These are phyloP conservation scores for Podarcis raffonei DNA, from an alignment of 2,113 vertebrate species.

Conservation along the genomic window DNA sequence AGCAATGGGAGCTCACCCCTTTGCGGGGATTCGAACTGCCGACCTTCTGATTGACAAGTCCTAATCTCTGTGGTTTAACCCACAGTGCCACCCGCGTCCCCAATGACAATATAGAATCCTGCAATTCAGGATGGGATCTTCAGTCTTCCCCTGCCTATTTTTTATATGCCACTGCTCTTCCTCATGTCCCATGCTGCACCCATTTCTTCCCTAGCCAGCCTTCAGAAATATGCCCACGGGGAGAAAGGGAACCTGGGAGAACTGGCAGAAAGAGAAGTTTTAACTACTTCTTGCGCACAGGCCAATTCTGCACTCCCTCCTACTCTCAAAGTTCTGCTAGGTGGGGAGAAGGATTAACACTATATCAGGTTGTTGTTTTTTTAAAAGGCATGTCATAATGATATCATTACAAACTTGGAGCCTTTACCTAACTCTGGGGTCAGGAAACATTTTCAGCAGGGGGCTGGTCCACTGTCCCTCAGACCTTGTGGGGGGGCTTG, in stretches of 20 bases:
- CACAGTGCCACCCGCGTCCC: no score
- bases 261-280: neutral
- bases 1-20: no score
- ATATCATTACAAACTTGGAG: neutral
- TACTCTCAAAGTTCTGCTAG: no score
- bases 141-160: neutral
- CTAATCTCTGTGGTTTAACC: no score
- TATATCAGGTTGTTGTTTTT: neutral
- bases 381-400: neutral
- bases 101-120: neutral
- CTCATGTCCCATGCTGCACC: neutral
- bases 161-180: neutral
- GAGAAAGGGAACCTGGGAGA: neutral
- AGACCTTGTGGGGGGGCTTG: no score
- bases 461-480: no score
- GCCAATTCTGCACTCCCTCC: no score
- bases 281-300: neutral
- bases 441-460: no score
- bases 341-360: neutral
- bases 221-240: neutral
- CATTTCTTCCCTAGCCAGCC: neutral
- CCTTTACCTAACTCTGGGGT: no score
- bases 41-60: no score
- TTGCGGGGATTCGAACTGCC: no score
- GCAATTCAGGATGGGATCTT: neutral